phyloP scores from a whole-genome alignment of 2,797 vertebrate species.

The Botia kubotai region DNA sequence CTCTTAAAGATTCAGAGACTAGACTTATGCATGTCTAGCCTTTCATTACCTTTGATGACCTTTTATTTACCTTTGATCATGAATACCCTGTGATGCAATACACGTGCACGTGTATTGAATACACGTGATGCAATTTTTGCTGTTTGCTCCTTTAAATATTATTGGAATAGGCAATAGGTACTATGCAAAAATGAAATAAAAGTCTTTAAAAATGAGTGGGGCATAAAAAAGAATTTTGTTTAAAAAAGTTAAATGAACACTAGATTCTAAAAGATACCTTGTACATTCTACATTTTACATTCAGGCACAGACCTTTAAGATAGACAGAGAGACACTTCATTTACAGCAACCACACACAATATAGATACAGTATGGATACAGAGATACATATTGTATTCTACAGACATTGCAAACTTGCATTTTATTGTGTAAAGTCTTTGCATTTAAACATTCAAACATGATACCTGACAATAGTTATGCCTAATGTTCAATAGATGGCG shows the following conservation, averaged over 20 bases:
- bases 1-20: background rate
- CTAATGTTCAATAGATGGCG: conserved; percentile 36
- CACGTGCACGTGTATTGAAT: background rate
- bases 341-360: background rate
- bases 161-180: background rate
- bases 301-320: background rate
- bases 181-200: background rate
- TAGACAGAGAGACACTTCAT: background rate
- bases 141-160: background rate
- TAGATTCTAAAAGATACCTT: no score
- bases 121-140: background rate
- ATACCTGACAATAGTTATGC: background rate
- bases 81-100: background rate
- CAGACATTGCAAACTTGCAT: background rate
- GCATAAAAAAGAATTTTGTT: background rate
- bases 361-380: background rate
- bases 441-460: background rate
- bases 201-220: no score
- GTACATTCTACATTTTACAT: background rate
- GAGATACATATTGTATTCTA: background rate
- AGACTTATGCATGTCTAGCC: background rate
- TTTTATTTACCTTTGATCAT: background rate
- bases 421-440: background rate
- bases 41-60: no score
- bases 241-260: no score